Conservation (phyloP, 2,888 invertebrate genomes). For the Schrankia costaestrigalis region DNA sequence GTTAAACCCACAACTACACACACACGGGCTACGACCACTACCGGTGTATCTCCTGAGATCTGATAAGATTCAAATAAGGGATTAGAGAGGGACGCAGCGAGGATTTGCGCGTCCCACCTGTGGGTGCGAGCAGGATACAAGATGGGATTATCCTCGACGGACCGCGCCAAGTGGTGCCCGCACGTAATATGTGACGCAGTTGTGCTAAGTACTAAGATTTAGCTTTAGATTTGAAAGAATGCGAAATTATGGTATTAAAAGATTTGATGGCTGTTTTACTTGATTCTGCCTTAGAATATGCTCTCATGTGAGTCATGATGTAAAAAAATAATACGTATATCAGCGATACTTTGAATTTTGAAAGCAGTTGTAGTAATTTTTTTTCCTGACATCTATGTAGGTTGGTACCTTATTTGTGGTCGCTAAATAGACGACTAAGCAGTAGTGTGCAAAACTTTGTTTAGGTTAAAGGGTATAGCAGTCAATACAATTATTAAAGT, state of each 20-base stretch:
- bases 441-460: no score
- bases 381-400: no score
- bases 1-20: slow-evolving; percentile 61
- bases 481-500: no score
- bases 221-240: slow-evolving; percentile 39
- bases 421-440: no score
- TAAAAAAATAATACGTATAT: no score
- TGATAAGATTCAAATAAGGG: slow-evolving; percentile 82
- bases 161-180: slow-evolving; percentile 59
- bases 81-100: slow-evolving; percentile 71
- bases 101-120: slow-evolving; percentile 65
- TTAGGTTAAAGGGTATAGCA: no score
- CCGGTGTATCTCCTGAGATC: slow-evolving; percentile 78
- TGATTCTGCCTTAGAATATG: no score
- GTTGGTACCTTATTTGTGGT: no score
- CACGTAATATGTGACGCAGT: slow-evolving; percentile 42
- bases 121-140: slow-evolving; percentile 57
- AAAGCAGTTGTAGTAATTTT: no score
- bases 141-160: slow-evolving; percentile 73
- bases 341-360: no score
- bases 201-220: slow-evolving; percentile 40
- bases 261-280: neutral
- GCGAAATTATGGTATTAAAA: slow-evolving; percentile 28
- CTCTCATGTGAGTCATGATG: no score
- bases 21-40: slow-evolving; percentile 64